Evolutionary conservation across 2,797 vertebrate genomes (phyloP).

Genomic region (Falco concolor): DNA sequence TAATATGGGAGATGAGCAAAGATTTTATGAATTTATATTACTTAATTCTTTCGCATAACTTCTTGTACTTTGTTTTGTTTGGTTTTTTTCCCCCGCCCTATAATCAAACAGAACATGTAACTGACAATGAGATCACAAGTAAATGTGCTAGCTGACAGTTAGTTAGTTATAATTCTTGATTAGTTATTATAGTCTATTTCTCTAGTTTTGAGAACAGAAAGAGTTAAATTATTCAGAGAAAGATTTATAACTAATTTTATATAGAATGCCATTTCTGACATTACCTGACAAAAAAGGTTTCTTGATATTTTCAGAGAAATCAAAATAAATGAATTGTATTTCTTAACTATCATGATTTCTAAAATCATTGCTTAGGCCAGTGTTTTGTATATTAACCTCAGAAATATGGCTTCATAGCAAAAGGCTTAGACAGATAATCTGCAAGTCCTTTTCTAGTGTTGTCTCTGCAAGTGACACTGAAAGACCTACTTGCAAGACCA

Average conservation of each 20-base stretch:
- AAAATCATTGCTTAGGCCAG: not conserved
- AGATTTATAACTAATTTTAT: not conserved
- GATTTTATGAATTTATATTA: not conserved
- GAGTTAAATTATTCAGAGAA: not conserved
- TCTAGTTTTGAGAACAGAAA: not conserved
- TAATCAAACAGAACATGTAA: not conserved
- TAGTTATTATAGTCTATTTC: not conserved
- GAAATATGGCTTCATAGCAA: not conserved
- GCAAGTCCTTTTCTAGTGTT: not conserved
- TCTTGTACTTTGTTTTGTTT: not conserved
- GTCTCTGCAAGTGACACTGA: not conserved
- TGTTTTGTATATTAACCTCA: not conserved
- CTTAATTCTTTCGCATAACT: not conserved
- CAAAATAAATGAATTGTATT: not conserved
- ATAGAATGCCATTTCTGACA: not conserved
- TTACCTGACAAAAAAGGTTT: not conserved
- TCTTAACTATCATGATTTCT: not conserved
- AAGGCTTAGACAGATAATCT: not conserved
- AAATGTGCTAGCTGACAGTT: not conserved
- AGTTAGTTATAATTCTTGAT: not conserved
- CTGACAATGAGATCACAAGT: not conserved
- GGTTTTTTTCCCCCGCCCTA: not conserved
- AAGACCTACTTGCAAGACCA: not conserved
- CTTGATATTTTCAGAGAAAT: not conserved
- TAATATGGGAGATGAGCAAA: not conserved